Conservation (phyloP, 2,888 invertebrate species). For the Zygogramma bicolorata region DNA sequence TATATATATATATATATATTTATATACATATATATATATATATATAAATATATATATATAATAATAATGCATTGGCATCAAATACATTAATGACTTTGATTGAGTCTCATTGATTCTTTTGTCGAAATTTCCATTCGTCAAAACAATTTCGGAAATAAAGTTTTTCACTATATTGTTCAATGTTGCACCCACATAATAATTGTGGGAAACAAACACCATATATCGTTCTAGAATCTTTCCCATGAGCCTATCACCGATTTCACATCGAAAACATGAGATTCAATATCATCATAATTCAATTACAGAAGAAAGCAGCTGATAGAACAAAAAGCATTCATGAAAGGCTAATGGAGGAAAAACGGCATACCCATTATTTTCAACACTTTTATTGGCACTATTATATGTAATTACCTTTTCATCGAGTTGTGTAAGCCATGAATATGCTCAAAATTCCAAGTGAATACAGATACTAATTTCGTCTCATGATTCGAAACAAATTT, state of each 20-base stretch:
- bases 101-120: too few relatives aligned
- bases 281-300: not conserved
- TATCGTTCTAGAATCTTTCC: not conserved
- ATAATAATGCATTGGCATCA: too few relatives aligned
- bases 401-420: conserved; percentile 1
- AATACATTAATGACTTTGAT: too few relatives aligned
- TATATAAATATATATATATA: too few relatives aligned
- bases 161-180: not conserved
- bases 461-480: not conserved
- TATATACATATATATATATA: too few relatives aligned
- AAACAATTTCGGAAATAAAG: too few relatives aligned
- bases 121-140: too few relatives aligned
- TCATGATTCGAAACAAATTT: not conserved
- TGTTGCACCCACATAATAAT: not conserved
- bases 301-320: not conserved
- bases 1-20: too few relatives aligned
- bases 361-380: not conserved
- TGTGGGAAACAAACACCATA: not conserved
- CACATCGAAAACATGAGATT: not conserved
- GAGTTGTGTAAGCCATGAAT: not conserved
- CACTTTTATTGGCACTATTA: conserved; percentile 10
- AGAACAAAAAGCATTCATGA: not conserved
- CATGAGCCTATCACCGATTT: conserved; percentile 2
- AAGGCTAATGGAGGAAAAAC: not conserved
- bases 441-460: conserved; percentile 8